A percentile compares a stretch with the other conserved stretches of the same genome.
Evolutionary conservation across 2,888 invertebrate genomes (phyloP).

Genomic region (Exocentrus adspersus): DNA sequence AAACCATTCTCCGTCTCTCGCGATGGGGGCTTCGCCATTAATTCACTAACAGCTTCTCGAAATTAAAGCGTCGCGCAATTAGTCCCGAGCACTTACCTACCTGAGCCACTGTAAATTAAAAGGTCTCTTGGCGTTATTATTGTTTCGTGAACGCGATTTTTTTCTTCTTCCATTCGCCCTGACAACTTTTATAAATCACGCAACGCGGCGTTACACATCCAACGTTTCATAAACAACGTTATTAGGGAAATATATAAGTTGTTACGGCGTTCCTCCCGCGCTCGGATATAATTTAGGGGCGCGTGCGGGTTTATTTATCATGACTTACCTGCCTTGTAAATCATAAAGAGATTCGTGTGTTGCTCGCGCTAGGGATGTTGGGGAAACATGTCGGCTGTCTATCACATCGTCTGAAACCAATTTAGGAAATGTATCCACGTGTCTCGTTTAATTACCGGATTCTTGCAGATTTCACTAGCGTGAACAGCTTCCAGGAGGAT

Average conservation of each 20-base stretch:
- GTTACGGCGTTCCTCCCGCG: not conserved
- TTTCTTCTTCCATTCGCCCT: not conserved
- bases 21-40: too few relatives aligned
- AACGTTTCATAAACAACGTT: not conserved
- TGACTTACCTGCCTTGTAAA: constrained; percentile 35
- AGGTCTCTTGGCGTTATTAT: not conserved
- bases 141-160: constrained; percentile 10
- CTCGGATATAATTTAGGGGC: constrained; percentile 13
- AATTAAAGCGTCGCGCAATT: constrained; percentile 22
- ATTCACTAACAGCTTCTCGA: constrained; percentile 22
- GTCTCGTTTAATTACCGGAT: too few relatives aligned
- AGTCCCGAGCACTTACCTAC: not conserved
- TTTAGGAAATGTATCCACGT: constrained; percentile 42
- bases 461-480: constrained; percentile 67
- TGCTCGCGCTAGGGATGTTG: constrained; percentile 38
- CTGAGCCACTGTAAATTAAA: constrained; percentile 4
- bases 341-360: constrained; percentile 43
- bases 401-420: constrained; percentile 42
- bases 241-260: not conserved
- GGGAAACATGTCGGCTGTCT: constrained; percentile 49
- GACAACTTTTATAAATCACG: not conserved
- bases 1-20: too few relatives aligned
- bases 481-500: constrained; percentile 68
- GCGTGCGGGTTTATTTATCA: constrained; percentile 14
- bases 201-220: not conserved